These are phyloP conservation scores for Napeogenes inachia DNA, from an alignment of 2,888 invertebrate genomes.

Conservation along the genomic window DNA sequence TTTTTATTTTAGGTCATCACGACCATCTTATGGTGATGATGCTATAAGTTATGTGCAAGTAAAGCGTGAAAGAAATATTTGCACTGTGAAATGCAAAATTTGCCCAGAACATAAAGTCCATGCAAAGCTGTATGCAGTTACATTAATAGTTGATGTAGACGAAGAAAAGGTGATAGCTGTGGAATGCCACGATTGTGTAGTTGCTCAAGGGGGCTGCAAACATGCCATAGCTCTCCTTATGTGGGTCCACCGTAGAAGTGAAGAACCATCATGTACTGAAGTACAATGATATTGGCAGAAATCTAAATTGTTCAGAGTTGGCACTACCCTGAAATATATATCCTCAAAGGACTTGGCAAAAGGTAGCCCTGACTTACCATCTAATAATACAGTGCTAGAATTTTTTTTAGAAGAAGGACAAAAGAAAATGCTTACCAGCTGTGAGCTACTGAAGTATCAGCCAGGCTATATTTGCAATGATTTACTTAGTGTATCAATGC, in stretches of 20 bases:
- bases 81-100: conserved; percentile 35
- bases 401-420: too few relatives aligned
- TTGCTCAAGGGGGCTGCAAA: conserved; percentile 39
- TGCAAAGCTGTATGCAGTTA: conserved; percentile 32
- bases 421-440: too few relatives aligned
- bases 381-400: conserved; percentile 14
- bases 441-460: too few relatives aligned
- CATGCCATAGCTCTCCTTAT: conserved; percentile 37
- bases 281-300: conserved; percentile 41
- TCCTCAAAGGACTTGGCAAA: conserved; percentile 35
- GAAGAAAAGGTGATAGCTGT: conserved; percentile 24
- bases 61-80: conserved; percentile 30
- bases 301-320: conserved; percentile 37
- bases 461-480: too few relatives aligned
- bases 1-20: conserved; percentile 27
- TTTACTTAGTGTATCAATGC: too few relatives aligned
- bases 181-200: conserved; percentile 37
- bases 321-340: conserved; percentile 36
- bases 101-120: conserved; percentile 41
- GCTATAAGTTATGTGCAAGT: conserved; percentile 37
- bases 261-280: conserved; percentile 30
- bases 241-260: too few relatives aligned
- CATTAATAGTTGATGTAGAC: conserved; percentile 35
- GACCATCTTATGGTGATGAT: conserved; percentile 37
- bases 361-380: conserved; percentile 26